phyloP scores from a whole-genome alignment of 2,888 invertebrate genomes.

The Pycnomerus fuliginosus region DNA sequence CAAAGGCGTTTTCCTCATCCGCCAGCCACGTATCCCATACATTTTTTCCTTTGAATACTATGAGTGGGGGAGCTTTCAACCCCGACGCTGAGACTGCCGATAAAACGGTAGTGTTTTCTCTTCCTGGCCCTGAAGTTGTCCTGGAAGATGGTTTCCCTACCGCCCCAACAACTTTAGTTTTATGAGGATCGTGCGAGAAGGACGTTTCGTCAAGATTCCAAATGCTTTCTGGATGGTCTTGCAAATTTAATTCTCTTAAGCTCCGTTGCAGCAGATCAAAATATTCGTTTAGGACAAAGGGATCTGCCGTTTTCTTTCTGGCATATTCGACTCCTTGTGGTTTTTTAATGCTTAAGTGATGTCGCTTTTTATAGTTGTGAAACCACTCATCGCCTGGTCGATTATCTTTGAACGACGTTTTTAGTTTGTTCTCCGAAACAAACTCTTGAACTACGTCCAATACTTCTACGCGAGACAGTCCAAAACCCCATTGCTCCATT shows the following conservation, averaged over 20 bases:
- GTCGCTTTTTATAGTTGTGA: conserved; percentile 34
- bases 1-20: too few relatives aligned
- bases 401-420: conserved; percentile 38
- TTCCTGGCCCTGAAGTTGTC: conserved; percentile 31
- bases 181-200: conserved; percentile 11
- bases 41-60: conserved; percentile 11
- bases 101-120: conserved; percentile 34
- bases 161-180: conserved; percentile 14
- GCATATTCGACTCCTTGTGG: conserved; percentile 41
- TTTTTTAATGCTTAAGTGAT: conserved; percentile 40
- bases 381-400: conserved; percentile 40
- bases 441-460: conserved; percentile 34
- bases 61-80: conserved; percentile 12
- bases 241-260: too few relatives aligned
- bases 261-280: too few relatives aligned
- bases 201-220: conserved; percentile 16
- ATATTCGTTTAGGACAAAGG: conserved; percentile 24
- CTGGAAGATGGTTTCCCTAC: conserved; percentile 11
- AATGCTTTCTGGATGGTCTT: conserved; percentile 6
- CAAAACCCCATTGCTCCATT: conserved; percentile 33
- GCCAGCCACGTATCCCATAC: conserved; percentile 38
- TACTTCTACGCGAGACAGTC: conserved; percentile 36
- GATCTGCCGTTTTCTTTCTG: conserved; percentile 27
- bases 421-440: conserved; percentile 31
- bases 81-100: conserved; percentile 26